Conservation (phyloP, 2,113 vertebrate genomes). For the Ibidorhyncha struthersii region DNA sequence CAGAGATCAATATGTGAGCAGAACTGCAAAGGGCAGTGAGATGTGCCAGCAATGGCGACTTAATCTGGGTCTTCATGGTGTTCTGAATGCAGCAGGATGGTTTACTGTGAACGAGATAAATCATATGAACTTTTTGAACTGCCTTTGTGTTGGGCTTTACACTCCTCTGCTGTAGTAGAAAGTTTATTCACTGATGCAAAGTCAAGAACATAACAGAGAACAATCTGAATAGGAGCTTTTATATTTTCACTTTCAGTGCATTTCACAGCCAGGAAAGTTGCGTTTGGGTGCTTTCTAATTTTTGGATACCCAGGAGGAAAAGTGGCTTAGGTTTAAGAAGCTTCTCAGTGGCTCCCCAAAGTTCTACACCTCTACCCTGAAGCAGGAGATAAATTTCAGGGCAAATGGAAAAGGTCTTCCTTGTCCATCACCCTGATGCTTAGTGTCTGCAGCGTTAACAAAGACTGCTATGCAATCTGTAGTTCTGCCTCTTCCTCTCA, state of each 20-base stretch:
- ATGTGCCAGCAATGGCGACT: background rate
- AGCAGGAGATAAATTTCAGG: background rate
- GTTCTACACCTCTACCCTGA: background rate
- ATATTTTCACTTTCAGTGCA: background rate
- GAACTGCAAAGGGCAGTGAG: background rate
- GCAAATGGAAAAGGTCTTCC: background rate
- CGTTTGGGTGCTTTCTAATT: background rate
- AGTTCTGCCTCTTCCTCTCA: background rate
- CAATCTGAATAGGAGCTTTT: background rate
- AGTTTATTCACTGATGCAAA: background rate
- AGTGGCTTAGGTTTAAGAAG: background rate
- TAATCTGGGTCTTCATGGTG: background rate
- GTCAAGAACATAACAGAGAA: background rate
- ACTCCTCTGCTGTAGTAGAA: background rate
- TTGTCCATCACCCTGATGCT: background rate
- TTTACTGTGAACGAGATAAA: background rate
- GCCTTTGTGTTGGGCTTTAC: background rate
- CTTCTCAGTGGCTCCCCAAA: background rate
- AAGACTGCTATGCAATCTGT: background rate
- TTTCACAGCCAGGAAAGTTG: background rate
- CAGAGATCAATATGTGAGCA: constrained; percentile 12
- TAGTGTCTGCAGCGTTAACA: background rate
- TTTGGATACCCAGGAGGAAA: background rate
- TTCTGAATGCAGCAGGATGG: background rate
- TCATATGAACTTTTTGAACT: background rate